Evolutionary conservation across 2,113 vertebrate species (phyloP), one percentile per base, ranked within the genome.

Genomic region (Sander vitreus): DNA sequence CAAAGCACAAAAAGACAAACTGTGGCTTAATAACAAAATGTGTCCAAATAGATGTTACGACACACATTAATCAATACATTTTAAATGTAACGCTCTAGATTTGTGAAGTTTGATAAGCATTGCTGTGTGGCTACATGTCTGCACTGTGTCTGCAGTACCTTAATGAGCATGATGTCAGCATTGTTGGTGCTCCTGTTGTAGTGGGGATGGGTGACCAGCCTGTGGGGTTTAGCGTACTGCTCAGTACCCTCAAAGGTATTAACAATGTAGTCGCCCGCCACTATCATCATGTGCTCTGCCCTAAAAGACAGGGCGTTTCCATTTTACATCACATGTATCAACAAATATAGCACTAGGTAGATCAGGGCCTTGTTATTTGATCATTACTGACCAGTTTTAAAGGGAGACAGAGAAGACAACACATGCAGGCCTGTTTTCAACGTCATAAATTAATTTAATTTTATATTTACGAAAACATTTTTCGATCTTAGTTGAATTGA

Each of bases 131-230:
- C 3, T 25, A 10, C 50, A 23, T 33, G 9, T 57, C 12, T 39
- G 39, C n/a, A 23, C 3, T 53, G 2, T 48, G 54, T 23, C 18
- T 75, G 45, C 25, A 18, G 77, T 91, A 96, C 96, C 95, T 96
- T 95, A 63, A 96, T 95, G 50, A 96, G 91, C 95, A 96, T 96
- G 87, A 96, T 93, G 86, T 96, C 96, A 3, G 93, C 95, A 14
- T 96, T 94, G 86, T 94, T 96, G 83, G 89, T 95, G 64, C 73
- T 86, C 58, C 87, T 84, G 89, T 95, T 93, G 90, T 96, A 96
- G 15, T 91, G 81, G 0, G 96, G 96, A 60, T 96, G 95, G 14
- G 87, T 81, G 57, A 95, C 87, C 85, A 96, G 83, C 30, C 75
- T 88, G 39, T 77, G 81, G 3, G 95, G 92, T 65, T 94, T 91